Conservation (phyloP, 2,888 invertebrate species). For the Xanthorhoe designata region DNA sequence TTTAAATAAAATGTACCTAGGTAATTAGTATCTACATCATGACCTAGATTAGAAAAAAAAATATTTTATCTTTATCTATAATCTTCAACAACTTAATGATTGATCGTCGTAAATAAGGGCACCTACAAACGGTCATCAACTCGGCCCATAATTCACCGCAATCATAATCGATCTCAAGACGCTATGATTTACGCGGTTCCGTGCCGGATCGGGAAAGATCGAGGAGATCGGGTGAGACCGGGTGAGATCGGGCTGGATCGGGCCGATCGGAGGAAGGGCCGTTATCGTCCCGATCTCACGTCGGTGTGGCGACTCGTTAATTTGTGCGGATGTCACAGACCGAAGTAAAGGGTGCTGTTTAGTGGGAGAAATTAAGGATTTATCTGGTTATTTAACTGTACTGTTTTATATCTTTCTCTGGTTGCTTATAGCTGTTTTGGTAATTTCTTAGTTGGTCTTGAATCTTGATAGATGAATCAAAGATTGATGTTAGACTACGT, state of each 20-base stretch:
- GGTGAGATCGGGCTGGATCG: constrained; percentile 36
- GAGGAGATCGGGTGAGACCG: constrained; percentile 47
- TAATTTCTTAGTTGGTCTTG: no score
- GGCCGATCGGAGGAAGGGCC: constrained; percentile 60
- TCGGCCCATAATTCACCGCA: constrained; percentile 39
- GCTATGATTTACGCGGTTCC: constrained; percentile 44
- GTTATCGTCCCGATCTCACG: constrained; percentile 73
- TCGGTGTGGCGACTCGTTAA: constrained; percentile 74
- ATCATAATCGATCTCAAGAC: constrained; percentile 47
- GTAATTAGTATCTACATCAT: neutral
- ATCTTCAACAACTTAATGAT: neutral
- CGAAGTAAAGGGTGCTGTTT: constrained; percentile 49
- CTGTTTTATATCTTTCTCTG: no score
- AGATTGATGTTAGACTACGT: no score
- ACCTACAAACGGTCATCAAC: constrained; percentile 43
- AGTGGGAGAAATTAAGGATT: constrained; percentile 40
- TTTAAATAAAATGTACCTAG: no score
- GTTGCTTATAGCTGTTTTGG: no score
- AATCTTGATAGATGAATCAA: no score
- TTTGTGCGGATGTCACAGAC: constrained; percentile 70
- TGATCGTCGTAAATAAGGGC: constrained; percentile 29
- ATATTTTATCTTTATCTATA: neutral
- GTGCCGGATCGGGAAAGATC: constrained; percentile 48
- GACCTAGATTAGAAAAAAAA: neutral
- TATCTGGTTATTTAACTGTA: no score